These are phyloP conservation scores for Lithophane semibrunnea DNA, from an alignment of 2,888 invertebrate genomes.

Conservation along the genomic window DNA sequence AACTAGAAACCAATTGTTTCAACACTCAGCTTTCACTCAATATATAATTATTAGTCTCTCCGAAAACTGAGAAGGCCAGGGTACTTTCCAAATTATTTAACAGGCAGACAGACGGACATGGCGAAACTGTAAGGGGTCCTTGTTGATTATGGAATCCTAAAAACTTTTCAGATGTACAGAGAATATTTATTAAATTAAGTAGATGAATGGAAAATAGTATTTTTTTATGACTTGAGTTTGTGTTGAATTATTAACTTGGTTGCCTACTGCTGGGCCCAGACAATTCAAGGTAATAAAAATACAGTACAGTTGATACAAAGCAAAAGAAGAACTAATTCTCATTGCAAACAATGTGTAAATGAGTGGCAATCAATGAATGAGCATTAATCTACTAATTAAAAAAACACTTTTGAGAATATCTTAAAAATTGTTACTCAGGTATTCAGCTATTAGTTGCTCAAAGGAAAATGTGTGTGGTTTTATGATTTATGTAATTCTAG, in stretches of 20 bases:
- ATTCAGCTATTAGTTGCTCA: neutral
- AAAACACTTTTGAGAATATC: neutral
- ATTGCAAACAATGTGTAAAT: neutral
- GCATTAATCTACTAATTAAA: neutral
- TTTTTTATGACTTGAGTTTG: neutral
- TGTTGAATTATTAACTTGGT: neutral
- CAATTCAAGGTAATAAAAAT: neutral
- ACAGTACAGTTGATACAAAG: neutral
- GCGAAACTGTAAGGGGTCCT: no score
- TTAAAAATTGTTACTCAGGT: neutral
- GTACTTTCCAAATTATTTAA: neutral
- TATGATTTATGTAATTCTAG: neutral
- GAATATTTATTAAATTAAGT: neutral
- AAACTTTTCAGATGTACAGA: neutral
- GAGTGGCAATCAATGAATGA: neutral
- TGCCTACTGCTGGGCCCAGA: no score
- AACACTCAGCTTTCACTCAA: neutral
- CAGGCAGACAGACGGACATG: no score
- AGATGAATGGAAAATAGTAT: neutral
- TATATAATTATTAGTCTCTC: neutral
- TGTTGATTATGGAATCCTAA: no score
- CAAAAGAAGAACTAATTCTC: neutral
- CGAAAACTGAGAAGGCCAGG: no score
- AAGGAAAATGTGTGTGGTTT: neutral
- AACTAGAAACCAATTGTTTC: neutral